phyloP scores from a whole-genome alignment of 2,797 vertebrate species.

The Sciaenops ocellatus region DNA sequence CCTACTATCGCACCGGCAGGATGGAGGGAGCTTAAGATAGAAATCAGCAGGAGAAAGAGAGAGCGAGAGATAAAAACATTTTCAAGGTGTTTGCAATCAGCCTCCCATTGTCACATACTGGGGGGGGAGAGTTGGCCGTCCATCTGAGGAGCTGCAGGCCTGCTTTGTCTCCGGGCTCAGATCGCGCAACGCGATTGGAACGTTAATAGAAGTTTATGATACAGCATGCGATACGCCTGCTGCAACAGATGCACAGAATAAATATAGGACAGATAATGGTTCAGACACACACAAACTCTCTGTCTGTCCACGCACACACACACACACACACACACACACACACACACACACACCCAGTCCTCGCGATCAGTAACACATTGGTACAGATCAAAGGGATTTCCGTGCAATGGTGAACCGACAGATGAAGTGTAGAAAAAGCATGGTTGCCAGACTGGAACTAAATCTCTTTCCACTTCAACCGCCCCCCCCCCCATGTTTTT shows the following conservation, averaged over 20 bases:
- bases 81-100: slow-evolving; percentile 82
- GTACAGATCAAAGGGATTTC: slow-evolving; percentile 68
- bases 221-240: slow-evolving; percentile 58
- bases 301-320: slow-evolving; percentile 24
- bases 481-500: slow-evolving; percentile 56
- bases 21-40: slow-evolving; percentile 69
- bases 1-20: slow-evolving; percentile 59
- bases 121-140: slow-evolving; percentile 48
- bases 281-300: slow-evolving; percentile 35
- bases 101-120: slow-evolving; percentile 63
- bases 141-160: slow-evolving; percentile 49
- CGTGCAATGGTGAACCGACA: slow-evolving; percentile 60
- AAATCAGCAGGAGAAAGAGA: slow-evolving; percentile 67
- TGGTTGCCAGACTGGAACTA: slow-evolving; percentile 77
- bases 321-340: slow-evolving; percentile 33
- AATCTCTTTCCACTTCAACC: slow-evolving; percentile 78
- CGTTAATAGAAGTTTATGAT: slow-evolving; percentile 71
- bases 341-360: slow-evolving; percentile 23
- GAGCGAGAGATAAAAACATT: slow-evolving; percentile 66
- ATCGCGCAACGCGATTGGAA: slow-evolving; percentile 53
- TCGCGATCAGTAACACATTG: slow-evolving; percentile 62
- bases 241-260: slow-evolving; percentile 63
- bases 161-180: slow-evolving; percentile 62
- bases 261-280: slow-evolving; percentile 58
- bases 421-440: slow-evolving; percentile 74